These are phyloP conservation scores for Carposina sasakii DNA, from an alignment of 1,140 invertebrate species.

Conservation along the genomic window DNA sequence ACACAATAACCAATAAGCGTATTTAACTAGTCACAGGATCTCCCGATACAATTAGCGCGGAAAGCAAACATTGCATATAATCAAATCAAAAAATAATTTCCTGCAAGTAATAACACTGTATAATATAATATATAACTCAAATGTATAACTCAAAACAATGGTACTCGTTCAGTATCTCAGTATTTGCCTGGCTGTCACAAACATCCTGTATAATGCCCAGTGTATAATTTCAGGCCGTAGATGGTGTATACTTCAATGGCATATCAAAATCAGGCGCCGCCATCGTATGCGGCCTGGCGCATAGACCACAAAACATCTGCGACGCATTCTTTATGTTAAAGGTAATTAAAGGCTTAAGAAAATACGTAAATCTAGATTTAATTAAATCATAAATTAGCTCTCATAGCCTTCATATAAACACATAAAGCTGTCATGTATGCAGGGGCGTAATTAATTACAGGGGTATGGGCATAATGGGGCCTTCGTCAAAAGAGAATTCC, in stretches of 20 bases:
- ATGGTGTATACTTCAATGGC: conserved; percentile 76
- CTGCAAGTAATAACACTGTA: background rate
- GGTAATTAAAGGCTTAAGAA: no score
- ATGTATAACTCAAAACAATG: background rate
- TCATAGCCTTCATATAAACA: no score
- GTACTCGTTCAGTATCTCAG: background rate
- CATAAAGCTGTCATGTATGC: no score
- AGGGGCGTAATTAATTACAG: no score
- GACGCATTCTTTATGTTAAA: conserved; percentile 74
- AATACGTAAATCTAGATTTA: no score
- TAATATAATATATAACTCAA: background rate
- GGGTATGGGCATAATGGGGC: no score
- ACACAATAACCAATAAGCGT: no score
- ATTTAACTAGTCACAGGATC: no score
- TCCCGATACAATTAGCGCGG: background rate
- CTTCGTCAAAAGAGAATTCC: no score
- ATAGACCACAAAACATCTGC: conserved; percentile 60
- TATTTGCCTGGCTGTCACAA: no score
- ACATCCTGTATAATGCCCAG: no score
- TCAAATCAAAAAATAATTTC: background rate
- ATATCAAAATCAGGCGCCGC: conserved; percentile 65
- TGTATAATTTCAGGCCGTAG: conserved; percentile 68
- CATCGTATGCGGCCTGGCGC: conserved; percentile 70
- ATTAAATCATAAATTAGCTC: no score
- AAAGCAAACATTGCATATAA: background rate